A percentile compares a stretch with the other conserved stretches of the same genome.
Conservation (phyloP, 2,888 invertebrate species). For the Agelastica alni region DNA sequence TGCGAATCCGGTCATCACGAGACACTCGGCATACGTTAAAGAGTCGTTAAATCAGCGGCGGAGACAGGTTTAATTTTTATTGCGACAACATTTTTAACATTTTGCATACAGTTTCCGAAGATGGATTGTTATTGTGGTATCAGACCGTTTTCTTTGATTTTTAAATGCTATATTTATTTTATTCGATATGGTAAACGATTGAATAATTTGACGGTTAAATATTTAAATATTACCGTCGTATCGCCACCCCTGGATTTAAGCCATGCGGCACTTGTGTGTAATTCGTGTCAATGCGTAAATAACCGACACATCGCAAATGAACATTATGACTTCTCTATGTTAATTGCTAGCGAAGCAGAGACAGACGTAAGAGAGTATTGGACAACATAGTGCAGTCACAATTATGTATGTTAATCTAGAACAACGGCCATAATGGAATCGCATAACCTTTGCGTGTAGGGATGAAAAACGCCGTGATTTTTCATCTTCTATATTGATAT, state of each 20-base stretch:
- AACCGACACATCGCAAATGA: conserved; percentile 39
- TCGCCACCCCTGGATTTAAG: conserved; percentile 17
- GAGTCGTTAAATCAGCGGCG: conserved; percentile 7
- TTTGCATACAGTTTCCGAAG: too few relatives aligned
- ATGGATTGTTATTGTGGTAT: too few relatives aligned
- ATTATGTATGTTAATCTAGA: conserved; percentile 49
- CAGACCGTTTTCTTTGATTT: too few relatives aligned
- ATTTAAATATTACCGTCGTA: conserved; percentile 2
- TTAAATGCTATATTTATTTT: too few relatives aligned
- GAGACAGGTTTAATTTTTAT: too few relatives aligned
- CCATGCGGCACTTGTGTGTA: conserved; percentile 25
- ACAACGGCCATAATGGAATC: conserved; percentile 41
- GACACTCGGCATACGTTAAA: conserved; percentile 11
- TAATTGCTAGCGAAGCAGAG: conserved; percentile 40
- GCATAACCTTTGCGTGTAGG: conserved; percentile 40
- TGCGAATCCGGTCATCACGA: conserved; percentile 25
- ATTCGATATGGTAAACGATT: too few relatives aligned
- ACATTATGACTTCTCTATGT: conserved; percentile 49
- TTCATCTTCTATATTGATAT: too few relatives aligned
- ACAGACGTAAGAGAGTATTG: conserved; percentile 2
- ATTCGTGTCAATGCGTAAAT: conserved; percentile 32
- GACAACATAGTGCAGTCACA: conserved; percentile 45
- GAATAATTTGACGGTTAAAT: too few relatives aligned
- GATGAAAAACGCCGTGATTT: too few relatives aligned
- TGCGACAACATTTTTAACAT: too few relatives aligned